Evolutionary conservation across 2,888 invertebrate species (phyloP), one percentile per base, ranked within the genome.

Genomic region (Habrosyne pyritoides): DNA sequence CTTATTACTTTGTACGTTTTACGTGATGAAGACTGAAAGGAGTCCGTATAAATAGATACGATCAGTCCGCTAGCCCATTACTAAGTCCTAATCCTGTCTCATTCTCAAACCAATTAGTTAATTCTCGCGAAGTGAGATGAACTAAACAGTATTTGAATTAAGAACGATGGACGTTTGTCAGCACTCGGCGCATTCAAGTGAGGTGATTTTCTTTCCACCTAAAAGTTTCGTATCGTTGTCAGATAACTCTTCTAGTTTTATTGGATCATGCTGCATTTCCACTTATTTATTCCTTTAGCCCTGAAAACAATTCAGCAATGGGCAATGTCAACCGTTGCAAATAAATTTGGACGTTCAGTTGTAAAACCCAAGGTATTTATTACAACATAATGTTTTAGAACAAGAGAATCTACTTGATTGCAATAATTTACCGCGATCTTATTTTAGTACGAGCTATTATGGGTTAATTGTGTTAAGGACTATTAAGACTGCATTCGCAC

Each of bases 391-490:
- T 65, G 57, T 53, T 61, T 61, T 61, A 69, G 63, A 68, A 71
- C 68, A 75, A 76, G 75, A 77, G 75, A 42, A 42, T 18, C 71
- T 73, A 64, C 73, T 75, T 81, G 82, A 83, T 84, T 79, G 87
- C 79, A 73, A 84, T 83, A 81, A 86, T 87, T 86, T 82, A 85
- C 66, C 75, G 73, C 59, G 54, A 61, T 83, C 78, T 87, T 87
- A 87, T 87, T 88, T 87, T 82, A 83, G 85, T 76, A 67, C 68
- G 71, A 68, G 68, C 83, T 80, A 80, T 83, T 84, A 81, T 79
- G 74, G 76, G 81, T 70, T 86, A 86, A 88, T 86, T 87, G 86
- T 86, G 83, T 77, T 85, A 83, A 86, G 83, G 82, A 81, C 83
- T 77, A 71, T 71, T 71, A 69, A 69, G 59, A 57, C 66, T 57